These are phyloP conservation scores for Etheostoma perlongum DNA, from an alignment of 2,797 vertebrate genomes.

Conservation along the genomic window DNA sequence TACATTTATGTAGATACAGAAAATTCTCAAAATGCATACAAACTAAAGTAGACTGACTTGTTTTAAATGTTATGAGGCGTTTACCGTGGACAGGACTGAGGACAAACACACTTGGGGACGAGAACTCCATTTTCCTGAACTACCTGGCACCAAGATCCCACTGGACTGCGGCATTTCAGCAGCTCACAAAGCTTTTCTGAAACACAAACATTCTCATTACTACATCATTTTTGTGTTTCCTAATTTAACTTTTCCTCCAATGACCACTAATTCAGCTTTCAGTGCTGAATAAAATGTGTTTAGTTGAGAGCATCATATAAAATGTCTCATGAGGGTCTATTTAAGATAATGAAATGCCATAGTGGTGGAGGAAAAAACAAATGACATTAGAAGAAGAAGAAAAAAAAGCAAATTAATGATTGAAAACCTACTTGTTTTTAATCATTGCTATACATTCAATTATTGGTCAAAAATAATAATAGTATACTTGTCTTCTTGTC, in stretches of 20 bases:
- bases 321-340: not conserved
- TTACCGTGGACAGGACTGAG: slow-evolving; percentile 77
- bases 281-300: not conserved
- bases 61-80: not conserved
- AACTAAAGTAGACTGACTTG: not conserved
- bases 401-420: not conserved
- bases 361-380: not conserved
- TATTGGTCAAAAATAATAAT: not conserved
- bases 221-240: not conserved
- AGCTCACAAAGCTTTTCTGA: slow-evolving; percentile 79
- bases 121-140: slow-evolving; percentile 65
- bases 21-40: not conserved
- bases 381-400: not conserved
- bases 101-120: slow-evolving; percentile 75
- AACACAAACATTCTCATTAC: slow-evolving; percentile 19
- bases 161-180: slow-evolving; percentile 77
- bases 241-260: not conserved
- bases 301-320: not conserved
- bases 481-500: not conserved
- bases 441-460: not conserved
- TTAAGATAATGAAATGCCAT: not conserved
- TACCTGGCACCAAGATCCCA: slow-evolving; percentile 78
- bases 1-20: not conserved
- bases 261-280: not conserved
- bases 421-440: not conserved